These are phyloP conservation scores for Miichthys miiuy DNA, from an alignment of 2,797 vertebrate genomes.

Conservation along the genomic window DNA sequence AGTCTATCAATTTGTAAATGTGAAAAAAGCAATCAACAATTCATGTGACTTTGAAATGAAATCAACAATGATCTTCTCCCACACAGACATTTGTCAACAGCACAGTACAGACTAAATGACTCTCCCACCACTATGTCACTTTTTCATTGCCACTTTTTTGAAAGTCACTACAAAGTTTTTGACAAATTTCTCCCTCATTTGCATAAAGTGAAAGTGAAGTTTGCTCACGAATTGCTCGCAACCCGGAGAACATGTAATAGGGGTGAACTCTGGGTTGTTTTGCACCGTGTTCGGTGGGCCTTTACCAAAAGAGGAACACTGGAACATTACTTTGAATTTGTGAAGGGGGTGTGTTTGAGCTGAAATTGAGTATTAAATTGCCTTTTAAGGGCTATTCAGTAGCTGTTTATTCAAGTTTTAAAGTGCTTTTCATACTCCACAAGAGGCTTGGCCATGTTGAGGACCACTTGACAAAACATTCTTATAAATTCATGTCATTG, in stretches of 20 bases:
- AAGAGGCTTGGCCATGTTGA: neutral
- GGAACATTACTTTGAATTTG: neutral
- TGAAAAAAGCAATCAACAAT: neutral
- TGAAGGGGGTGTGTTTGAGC: neutral
- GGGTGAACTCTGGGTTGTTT: neutral
- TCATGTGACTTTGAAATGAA: neutral
- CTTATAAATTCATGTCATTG: slow-evolving; percentile 6
- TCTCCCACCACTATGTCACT: too few species aligned
- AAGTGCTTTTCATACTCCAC: neutral
- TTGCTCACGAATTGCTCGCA: too few species aligned
- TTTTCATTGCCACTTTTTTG: too few species aligned
- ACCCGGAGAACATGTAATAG: neutral
- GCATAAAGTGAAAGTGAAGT: too few species aligned
- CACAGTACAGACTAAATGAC: too few species aligned
- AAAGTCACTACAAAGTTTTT: too few species aligned
- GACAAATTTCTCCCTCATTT: too few species aligned
- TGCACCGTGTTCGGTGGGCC: neutral
- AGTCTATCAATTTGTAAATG: neutral
- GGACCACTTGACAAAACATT: neutral
- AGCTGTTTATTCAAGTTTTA: neutral
- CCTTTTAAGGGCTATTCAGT: neutral
- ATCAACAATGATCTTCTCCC: too few species aligned
- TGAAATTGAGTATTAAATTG: neutral
- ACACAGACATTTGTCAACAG: too few species aligned
- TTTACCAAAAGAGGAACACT: neutral